Percentiles rank a stretch among this genome's conserved stretches.
Conservation (phyloP, 2,113 vertebrate genomes). For the Rhinichthys klamathensis region DNA sequence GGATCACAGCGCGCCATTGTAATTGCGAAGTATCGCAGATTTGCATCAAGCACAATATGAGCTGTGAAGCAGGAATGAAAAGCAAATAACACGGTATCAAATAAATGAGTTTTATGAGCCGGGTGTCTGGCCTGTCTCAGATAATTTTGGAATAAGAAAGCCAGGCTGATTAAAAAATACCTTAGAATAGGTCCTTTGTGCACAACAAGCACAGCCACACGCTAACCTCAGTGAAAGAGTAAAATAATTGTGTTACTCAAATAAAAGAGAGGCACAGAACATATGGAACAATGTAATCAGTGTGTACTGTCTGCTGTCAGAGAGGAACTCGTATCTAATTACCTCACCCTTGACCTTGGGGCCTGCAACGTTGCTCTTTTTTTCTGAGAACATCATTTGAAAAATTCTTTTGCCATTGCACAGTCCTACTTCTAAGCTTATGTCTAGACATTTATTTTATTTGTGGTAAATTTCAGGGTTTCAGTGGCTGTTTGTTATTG, state of each 20-base stretch:
- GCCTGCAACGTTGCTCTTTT: constrained; percentile 48
- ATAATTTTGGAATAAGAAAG: constrained; percentile 53
- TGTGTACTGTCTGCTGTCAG: constrained; percentile 47
- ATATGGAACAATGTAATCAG: constrained; percentile 66
- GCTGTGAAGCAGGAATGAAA: constrained; percentile 50
- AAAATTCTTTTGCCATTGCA: constrained; percentile 60
- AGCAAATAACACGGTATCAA: constrained; percentile 44
- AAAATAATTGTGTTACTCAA: constrained; percentile 54
- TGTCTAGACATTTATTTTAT: constrained; percentile 50
- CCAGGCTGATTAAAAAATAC: constrained; percentile 52
- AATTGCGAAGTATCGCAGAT: constrained; percentile 44
- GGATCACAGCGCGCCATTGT: constrained; percentile 37
- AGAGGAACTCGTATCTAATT: constrained; percentile 68
- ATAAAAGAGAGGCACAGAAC: constrained; percentile 49
- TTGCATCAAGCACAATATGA: constrained; percentile 53
- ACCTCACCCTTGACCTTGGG: constrained; percentile 65
- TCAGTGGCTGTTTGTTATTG: constrained; percentile 57
- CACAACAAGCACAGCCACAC: constrained; percentile 44
- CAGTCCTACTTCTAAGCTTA: constrained; percentile 61
- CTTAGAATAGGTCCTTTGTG: constrained; percentile 40
- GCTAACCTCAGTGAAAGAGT: constrained; percentile 35
- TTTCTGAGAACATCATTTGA: constrained; percentile 24
- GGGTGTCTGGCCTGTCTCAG: constrained; percentile 45
- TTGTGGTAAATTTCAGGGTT: constrained; percentile 68
- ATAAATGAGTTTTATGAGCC: constrained; percentile 53